Percentiles rank a stretch among this genome's conserved stretches.
These are phyloP conservation scores for Hepsetus odoe DNA, from an alignment of 2,113 vertebrate species.

Conservation along the genomic window DNA sequence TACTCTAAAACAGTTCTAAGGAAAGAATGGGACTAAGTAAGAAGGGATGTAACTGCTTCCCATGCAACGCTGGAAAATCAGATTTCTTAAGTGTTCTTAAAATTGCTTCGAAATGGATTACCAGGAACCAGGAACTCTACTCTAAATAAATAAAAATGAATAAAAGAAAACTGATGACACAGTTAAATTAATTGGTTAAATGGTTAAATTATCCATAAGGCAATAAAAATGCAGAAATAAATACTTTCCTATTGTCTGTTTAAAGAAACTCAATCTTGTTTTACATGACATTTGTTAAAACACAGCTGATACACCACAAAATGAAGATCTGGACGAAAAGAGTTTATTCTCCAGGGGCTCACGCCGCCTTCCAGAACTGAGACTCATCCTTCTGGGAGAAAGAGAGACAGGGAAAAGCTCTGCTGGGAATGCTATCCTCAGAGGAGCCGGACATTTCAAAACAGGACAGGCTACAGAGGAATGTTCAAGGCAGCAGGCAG, in stretches of 20 bases:
- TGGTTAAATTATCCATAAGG: not conserved
- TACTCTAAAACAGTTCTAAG: not conserved
- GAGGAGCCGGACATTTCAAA: slow-evolving; percentile 55
- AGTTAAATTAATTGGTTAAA: not conserved
- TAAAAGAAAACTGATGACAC: too few species aligned
- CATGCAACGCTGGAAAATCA: too few species aligned
- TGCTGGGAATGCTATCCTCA: slow-evolving; percentile 69
- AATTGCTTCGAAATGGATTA: too few species aligned
- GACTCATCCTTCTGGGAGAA: slow-evolving; percentile 74
- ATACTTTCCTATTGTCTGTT: too few species aligned
- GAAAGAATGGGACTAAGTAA: not conserved
- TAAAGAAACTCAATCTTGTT: not conserved
- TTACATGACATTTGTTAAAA: not conserved
- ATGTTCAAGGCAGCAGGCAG: slow-evolving; percentile 66
- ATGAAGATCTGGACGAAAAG: slow-evolving; percentile 60
- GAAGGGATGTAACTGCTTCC: not conserved
- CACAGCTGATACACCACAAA: slow-evolving; percentile 63
- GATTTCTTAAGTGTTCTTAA: too few species aligned
- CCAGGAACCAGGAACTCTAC: too few species aligned
- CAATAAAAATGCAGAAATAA: too few species aligned
- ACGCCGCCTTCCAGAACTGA: slow-evolving; percentile 66
- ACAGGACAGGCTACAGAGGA: slow-evolving; percentile 67
- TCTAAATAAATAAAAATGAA: too few species aligned
- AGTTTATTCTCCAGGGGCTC: slow-evolving; percentile 67
- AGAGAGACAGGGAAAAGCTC: slow-evolving; percentile 77